These are phyloP conservation scores for Bradypus variegatus DNA, from an alignment of 2,797 vertebrate genomes.

Conservation along the genomic window DNA sequence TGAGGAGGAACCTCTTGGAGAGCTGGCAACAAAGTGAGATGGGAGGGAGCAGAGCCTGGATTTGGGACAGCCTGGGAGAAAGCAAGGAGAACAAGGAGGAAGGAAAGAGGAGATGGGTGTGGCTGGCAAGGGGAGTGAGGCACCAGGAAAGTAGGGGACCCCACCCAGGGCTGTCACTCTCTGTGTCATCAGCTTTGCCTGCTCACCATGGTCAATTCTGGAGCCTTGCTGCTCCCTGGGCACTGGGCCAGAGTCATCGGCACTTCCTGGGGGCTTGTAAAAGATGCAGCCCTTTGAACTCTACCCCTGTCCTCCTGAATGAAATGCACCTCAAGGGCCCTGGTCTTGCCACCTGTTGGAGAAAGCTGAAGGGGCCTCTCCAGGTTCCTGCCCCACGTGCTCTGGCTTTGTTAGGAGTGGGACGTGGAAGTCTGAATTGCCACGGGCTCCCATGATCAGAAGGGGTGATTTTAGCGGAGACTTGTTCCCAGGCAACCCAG, in stretches of 20 bases:
- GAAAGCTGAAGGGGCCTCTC: too few relatives aligned
- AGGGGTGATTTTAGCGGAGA: not conserved
- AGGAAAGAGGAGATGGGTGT: not conserved
- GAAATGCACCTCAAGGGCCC: not conserved
- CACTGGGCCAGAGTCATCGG: not conserved
- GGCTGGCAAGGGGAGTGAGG: not conserved
- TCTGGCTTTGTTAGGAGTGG: not conserved
- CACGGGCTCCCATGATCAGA: not conserved
- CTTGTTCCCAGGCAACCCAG: not conserved
- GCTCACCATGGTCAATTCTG: not conserved
- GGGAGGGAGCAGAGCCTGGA: not conserved
- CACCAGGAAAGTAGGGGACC: not conserved
- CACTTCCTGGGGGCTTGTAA: not conserved
- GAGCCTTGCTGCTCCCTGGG: rapidly evolving
- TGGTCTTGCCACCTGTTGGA: not conserved
- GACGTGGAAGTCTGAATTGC: rapidly evolving
- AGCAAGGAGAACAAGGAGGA: not conserved
- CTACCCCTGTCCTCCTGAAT: not conserved
- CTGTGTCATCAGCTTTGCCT: rapidly evolving
- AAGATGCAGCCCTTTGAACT: not conserved
- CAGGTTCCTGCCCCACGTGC: rapidly evolving
- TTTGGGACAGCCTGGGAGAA: not conserved
- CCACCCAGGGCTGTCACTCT: rapidly evolving
- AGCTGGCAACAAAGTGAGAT: rapidly evolving
- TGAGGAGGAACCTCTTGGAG: rapidly evolving